These are phyloP conservation scores for Dunckerocampus dactyliophorus DNA, from an alignment of 2,113 vertebrate species.

Conservation along the genomic window DNA sequence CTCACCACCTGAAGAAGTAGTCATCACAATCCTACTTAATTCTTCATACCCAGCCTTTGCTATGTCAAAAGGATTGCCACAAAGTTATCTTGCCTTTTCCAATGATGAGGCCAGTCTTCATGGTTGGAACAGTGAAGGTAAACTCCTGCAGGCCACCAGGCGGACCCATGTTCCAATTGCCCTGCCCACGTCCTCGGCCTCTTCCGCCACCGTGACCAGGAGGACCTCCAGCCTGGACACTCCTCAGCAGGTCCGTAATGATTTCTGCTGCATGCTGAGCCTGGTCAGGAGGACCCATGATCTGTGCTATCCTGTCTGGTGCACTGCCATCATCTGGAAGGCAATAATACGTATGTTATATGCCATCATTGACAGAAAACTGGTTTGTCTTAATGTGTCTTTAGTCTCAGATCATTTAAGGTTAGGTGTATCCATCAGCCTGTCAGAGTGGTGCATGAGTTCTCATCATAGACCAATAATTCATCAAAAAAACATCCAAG, in stretches of 20 bases:
- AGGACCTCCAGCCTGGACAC: conserved; percentile 93
- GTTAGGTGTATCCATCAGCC: conserved; percentile 56
- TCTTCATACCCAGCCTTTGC: too few relatives aligned
- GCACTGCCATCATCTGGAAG: conserved; percentile 90
- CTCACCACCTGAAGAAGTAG: conserved; percentile 81
- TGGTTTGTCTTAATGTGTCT: neutral
- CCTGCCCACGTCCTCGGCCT: conserved; percentile 91
- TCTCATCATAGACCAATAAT: conserved; percentile 54
- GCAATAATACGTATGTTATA: neutral
- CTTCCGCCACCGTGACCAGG: conserved; percentile 92
- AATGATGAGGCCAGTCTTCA: conserved; percentile 97
- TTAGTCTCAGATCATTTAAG: conserved; percentile 40
- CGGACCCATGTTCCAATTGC: conserved; percentile 98
- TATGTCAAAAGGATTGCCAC: neutral
- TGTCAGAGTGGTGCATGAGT: conserved; percentile 68
- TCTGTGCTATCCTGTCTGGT: conserved; percentile 97
- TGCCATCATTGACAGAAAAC: rapidly evolving
- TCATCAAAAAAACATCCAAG: neutral
- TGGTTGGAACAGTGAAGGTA: conserved; percentile 94
- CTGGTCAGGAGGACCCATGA: conserved; percentile 93
- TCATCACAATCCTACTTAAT: neutral
- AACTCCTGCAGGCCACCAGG: conserved; percentile 97
- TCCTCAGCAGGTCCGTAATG: conserved; percentile 93
- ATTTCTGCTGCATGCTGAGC: conserved; percentile 96
- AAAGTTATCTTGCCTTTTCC: conserved; percentile 82